phyloP scores from a whole-genome alignment of 2,888 invertebrate genomes.

The Lasioglossum morio region DNA sequence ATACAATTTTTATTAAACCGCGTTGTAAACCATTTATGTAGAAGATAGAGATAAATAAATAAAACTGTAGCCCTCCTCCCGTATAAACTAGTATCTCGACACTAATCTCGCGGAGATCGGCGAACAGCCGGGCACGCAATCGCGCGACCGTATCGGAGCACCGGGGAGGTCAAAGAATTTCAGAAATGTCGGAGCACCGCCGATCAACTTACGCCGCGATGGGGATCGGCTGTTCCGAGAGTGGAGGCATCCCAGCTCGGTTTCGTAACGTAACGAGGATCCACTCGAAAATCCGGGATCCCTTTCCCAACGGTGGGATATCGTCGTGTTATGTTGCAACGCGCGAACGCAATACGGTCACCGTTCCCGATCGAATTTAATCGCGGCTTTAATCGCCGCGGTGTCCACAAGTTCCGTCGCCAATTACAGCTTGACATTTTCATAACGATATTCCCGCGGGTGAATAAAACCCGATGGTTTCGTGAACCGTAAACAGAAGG shows the following conservation, averaged over 20 bases:
- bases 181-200: conserved; percentile 53
- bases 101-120: conserved; percentile 8
- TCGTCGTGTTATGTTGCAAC: conserved; percentile 42
- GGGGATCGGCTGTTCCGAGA: conserved; percentile 31
- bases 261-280: conserved; percentile 66
- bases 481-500: not conserved
- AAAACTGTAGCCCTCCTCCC: not conserved
- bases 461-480: not conserved
- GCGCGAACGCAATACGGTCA: conserved; percentile 25
- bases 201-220: conserved; percentile 45
- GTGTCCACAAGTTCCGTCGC: not conserved
- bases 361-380: conserved; percentile 5
- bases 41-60: no score
- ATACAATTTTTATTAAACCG: not conserved
- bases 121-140: conserved; percentile 17
- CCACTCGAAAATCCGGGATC: conserved; percentile 51
- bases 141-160: conserved; percentile 23
- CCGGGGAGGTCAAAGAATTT: conserved; percentile 55
- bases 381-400: not conserved
- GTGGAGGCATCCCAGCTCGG: conserved; percentile 36
- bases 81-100: not conserved
- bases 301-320: conserved; percentile 38
- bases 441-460: not conserved
- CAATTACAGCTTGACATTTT: not conserved
- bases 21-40: no score